phyloP scores from a whole-genome alignment of 2,797 vertebrate species.

The Aeoliscus strigatus region DNA sequence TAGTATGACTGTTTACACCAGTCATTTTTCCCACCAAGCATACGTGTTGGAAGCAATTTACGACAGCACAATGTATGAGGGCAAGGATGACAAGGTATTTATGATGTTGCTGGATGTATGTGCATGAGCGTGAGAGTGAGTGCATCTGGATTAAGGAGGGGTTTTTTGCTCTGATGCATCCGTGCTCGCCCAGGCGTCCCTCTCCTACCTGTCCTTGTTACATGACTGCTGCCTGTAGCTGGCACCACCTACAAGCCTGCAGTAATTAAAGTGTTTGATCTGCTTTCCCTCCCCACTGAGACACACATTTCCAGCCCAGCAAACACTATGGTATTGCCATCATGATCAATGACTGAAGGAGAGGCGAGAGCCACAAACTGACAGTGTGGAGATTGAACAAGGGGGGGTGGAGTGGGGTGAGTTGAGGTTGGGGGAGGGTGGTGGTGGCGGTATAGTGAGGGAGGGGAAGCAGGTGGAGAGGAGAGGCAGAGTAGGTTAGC shows the following conservation, averaged over 20 bases:
- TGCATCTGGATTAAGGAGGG: constrained; percentile 31
- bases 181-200: constrained; percentile 31
- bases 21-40: not conserved
- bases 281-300: constrained; percentile 53
- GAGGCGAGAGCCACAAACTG: constrained; percentile 54
- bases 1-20: too few species aligned
- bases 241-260: constrained; percentile 67
- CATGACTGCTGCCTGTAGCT: constrained; percentile 62
- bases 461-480: constrained; percentile 25
- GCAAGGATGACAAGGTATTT: constrained; percentile 15
- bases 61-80: constrained; percentile 30
- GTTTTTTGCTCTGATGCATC: constrained; percentile 36
- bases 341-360: constrained; percentile 71
- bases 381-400: constrained; percentile 60
- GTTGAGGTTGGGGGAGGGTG: constrained; percentile 10
- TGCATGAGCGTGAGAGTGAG: constrained; percentile 10
- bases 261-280: constrained; percentile 80
- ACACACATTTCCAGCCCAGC: constrained; percentile 57
- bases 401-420: constrained; percentile 3
- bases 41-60: constrained; percentile 6
- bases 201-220: constrained; percentile 64
- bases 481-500: constrained; percentile 34
- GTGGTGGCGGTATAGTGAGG: constrained; percentile 37
- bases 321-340: constrained; percentile 59
- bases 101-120: constrained; percentile 25